Evolutionary conservation across 1,140 invertebrate genomes (phyloP), one percentile per base, ranked within the genome.

Genomic region (Dolichoris vasculosae): DNA sequence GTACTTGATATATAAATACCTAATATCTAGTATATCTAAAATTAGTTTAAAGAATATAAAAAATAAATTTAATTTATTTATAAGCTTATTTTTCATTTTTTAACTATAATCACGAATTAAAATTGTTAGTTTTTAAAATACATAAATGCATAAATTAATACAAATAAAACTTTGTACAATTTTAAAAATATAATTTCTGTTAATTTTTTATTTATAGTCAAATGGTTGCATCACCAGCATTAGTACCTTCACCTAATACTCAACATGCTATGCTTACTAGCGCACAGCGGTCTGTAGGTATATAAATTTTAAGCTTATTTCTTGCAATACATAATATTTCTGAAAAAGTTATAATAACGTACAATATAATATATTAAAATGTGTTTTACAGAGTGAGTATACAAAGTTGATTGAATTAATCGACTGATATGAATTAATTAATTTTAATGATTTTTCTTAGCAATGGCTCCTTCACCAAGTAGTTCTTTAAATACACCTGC

Each of bases 401-500:
- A 51, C 20, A 15, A 13, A 13, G 48, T 17, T 17, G 20, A 51
- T 51, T 51, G 2, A 17, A 55, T 55, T 46, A 13, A 13, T 46
- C 13, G 13, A 46, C 43, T 55, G 20, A 55, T 55, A 2, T 9
- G n/a, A n/a, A n/a, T 15, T 55, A 55, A 17, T 55, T 17, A 55
- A 55, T 55, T 55, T 17, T 17, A 55, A 59, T 26, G 4, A 26
- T 4, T 46, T 26, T 84, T 73, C 79, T 89, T 88, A 91, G 94
- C 94, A 17, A 96, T 97, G 94, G 96, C 95, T 64, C 96, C 96
- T n/a, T 97, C 97, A 81, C 97, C 97, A 3, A 96, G 96, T 82
- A 95, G 95, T 64, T 96, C 96, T 0, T 93, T 97, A 13, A 97
- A 98, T 91, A 98, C 96, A 46, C 97, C 96, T 0, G 95, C 96